phyloP scores from a whole-genome alignment of 1,140 invertebrate genomes.

The Semibalanus balanoides region DNA sequence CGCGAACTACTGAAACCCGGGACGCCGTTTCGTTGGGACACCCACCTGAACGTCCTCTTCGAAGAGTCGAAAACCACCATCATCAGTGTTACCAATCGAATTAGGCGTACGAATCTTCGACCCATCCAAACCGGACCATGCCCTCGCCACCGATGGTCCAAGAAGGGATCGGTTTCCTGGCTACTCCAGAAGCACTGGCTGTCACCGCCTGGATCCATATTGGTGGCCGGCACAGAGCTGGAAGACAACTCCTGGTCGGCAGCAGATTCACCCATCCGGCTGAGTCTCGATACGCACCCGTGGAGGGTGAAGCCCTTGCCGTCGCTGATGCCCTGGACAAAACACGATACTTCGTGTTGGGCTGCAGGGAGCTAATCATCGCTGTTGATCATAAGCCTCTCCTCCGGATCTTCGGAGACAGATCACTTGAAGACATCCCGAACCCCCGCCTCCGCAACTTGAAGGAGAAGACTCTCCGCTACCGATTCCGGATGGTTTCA shows the following conservation, averaged over 20 bases:
- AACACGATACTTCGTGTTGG: slow-evolving; percentile 6
- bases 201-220: not conserved
- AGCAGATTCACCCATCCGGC: slow-evolving; percentile 1
- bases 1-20: not conserved
- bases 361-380: slow-evolving; percentile 3
- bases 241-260: slow-evolving; percentile 5
- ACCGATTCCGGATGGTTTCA: not conserved
- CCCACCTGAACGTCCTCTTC: not conserved
- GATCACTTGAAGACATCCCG: not conserved
- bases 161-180: slow-evolving; percentile 9
- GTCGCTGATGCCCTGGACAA: slow-evolving; percentile 9
- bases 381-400: not conserved
- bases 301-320: slow-evolving; percentile 8
- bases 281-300: slow-evolving; percentile 5
- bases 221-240: slow-evolving; percentile 1
- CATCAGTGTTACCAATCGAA: not conserved
- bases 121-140: slow-evolving; percentile 5
- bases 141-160: slow-evolving; percentile 12
- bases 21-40: not conserved
- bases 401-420: not conserved
- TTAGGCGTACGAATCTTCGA: slow-evolving; percentile 11
- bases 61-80: not conserved
- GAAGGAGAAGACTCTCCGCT: not conserved
- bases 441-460: not conserved
- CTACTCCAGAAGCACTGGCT: slow-evolving; percentile 8